phyloP scores from a whole-genome alignment of 2,113 vertebrate species.

The Macaca nemestrina region DNA sequence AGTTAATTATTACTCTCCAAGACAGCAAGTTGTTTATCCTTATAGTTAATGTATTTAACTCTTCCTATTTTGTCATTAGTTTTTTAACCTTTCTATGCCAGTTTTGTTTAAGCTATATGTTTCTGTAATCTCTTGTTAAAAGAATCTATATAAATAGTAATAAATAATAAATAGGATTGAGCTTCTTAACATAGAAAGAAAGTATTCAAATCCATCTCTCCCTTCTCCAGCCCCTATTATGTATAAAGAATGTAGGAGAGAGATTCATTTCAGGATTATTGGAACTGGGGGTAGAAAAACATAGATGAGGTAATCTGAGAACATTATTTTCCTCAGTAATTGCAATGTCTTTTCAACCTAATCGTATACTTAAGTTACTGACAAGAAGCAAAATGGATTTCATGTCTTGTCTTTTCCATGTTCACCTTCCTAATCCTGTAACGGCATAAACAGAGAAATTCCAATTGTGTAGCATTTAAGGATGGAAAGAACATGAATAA shows the following conservation, averaged over 20 bases:
- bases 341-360: not conserved
- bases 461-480: not conserved
- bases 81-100: not conserved
- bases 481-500: slow-evolving; percentile 32
- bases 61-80: not conserved
- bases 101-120: not conserved
- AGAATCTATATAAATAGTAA: not conserved
- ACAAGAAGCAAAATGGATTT: slow-evolving; percentile 26
- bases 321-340: slow-evolving; percentile 11
- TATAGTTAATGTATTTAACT: not conserved
- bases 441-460: slow-evolving; percentile 6
- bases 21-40: not conserved
- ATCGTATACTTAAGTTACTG: slow-evolving; percentile 2
- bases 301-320: not conserved
- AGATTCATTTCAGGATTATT: not conserved
- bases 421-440: slow-evolving; percentile 24
- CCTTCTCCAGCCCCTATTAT: not conserved
- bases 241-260: not conserved
- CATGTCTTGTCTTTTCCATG: not conserved
- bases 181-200: not conserved
- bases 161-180: not conserved
- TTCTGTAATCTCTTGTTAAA: slow-evolving; percentile 27
- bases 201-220: not conserved
- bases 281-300: not conserved
- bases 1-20: not conserved